Evolutionary conservation across 2,888 invertebrate genomes (phyloP), one percentile per base, ranked within the genome.

Genomic region (Dascillus cervinus): DNA sequence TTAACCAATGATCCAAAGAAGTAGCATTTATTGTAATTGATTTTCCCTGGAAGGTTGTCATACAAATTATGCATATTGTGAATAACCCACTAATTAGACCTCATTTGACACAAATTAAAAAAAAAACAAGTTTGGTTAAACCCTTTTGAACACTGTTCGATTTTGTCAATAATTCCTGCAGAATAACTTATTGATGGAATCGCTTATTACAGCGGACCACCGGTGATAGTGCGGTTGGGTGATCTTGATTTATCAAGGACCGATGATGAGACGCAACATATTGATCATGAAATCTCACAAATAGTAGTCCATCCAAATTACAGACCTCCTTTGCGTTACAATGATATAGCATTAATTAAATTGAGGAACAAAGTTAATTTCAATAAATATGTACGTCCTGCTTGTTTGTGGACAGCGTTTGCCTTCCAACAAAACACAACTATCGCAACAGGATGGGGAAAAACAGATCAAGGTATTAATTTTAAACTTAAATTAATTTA

Each of bases 381-480:
- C 43, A 68, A 63, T 3, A 54, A 65, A 1, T 66, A 61, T 30
- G 66, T 81, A 1, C 55, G 77, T 3, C 81, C 82, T 0, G 77
- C 80, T 0, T 82, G 82, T 49, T 62, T 82, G 0, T 76, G 75
- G 66, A 60, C 58, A 0, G 54, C 51, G 12, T 27, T 28, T 0
- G 50, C 55, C 30, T 60, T 71, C 37, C 51, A 53, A 0, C 58
- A 66, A 22, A 40, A 39, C 0, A 67, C 64, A 32, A 75, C 70
- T 0, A 58, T 79, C 0, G 81, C 81, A 0, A 74, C 74, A 1
- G 82, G 82, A 1, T 81, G 79, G 75, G 82, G 82, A 0, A 34
- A 28, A 37, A 45, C 33, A 10, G 37, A 34, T 27, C 21, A 22
- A 25, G 38, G 44, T 44, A 34, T 13, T 29, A 13, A 10, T 14